These are phyloP conservation scores for Geophilus truncorum DNA, from an alignment of 2,888 invertebrate genomes.

Conservation along the genomic window DNA sequence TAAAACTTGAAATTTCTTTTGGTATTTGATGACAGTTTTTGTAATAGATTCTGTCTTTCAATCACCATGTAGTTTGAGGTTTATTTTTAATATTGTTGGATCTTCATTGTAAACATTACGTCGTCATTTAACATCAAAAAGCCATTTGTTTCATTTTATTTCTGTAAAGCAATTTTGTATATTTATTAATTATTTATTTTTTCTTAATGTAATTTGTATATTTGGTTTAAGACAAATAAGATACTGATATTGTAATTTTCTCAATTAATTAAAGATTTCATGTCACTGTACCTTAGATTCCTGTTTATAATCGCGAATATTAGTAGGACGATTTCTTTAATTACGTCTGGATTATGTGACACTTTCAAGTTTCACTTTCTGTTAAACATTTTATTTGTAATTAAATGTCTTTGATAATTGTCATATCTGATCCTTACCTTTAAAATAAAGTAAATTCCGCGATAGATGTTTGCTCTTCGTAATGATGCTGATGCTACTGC, in stretches of 20 bases:
- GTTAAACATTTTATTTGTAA: no score
- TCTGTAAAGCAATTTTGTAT: neutral
- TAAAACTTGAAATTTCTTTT: neutral
- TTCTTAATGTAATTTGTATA: neutral
- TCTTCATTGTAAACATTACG: neutral
- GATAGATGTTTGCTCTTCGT: no score
- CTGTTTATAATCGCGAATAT: no score
- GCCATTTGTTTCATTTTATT: constrained; percentile 5
- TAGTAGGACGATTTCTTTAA: no score
- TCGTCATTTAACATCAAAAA: neutral
- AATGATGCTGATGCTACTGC: no score
- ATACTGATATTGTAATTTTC: neutral
- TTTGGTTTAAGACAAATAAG: neutral
- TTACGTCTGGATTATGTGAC: no score
- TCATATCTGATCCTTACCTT: no score
- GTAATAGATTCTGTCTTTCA: neutral
- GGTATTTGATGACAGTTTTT: neutral
- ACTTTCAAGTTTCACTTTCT: no score
- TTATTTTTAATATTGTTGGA: neutral
- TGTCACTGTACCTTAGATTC: no score
- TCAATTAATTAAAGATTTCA: neutral
- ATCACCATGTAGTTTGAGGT: neutral
- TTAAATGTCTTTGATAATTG: no score
- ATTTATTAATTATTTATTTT: neutral
- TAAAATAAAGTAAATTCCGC: no score